Base-by-base conservation (phyloP, 2,113 vertebrate genomes). In the human (Homo sapiens) region DNA sequence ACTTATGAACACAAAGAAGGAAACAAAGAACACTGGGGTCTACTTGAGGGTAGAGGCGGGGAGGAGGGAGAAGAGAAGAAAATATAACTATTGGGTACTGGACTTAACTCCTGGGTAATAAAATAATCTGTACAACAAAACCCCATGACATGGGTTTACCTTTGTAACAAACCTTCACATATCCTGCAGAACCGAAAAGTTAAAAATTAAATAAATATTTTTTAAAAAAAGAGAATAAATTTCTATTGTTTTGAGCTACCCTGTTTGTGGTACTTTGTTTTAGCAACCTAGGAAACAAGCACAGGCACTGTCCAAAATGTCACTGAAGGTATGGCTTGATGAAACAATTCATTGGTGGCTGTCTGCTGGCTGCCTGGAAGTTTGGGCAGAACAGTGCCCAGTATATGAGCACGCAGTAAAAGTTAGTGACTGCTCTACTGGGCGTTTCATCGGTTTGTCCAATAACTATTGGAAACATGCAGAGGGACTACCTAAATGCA, bases 371-470 rank as follows among this genome's bases (percentile, higher is more conserved):
- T 52, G 66, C 11, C 35, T 8, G 52, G 73, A 23, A 6, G 66
- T 30, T 50, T 38, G 27, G 30, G 45, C 2, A 1, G 32, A 76
- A 38, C 9, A 14, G 1, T 0, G 1, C n/a, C 30, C 23, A 1
- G 38, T 8, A 5, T 1, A 18, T 8, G 5, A 43, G 2, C 32
- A 17, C 13, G 10, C 0, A 4, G 7, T 32, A 14, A 6, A 7
- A 3, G 6, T 4, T 3, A 2, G 30, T 5, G n/a, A 11, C 50
- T 0, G 0, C n/a, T 73, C 8, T 12, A 2, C 64, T 0, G 8
- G 43, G 25, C 35, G 70, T 6, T 6, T 11, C 30, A 3, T n/a
- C 57, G 22, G 14, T 35, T 50, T 6, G 1, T 48, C 30, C 11
- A 1, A 6, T 23, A 59, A 61, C 30, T 25, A 30, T 13, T 0